A percentile compares a stretch with the other conserved stretches of the same genome.
These are phyloP conservation scores for Ctenoplectra terminalis DNA, from an alignment of 1,140 invertebrate species.

Conservation along the genomic window DNA sequence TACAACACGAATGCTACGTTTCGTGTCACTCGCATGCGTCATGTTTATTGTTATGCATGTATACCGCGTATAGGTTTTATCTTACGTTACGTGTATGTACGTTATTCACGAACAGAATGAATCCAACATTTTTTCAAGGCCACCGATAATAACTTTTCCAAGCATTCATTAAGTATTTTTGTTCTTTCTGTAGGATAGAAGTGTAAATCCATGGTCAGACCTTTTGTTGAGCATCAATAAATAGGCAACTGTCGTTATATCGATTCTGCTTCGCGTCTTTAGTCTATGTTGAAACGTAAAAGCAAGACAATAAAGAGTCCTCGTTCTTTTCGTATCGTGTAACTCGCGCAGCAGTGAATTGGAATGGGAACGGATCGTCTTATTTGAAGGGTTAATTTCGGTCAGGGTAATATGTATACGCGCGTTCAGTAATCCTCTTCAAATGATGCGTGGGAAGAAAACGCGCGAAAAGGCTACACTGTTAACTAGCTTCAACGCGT, in stretches of 20 bases:
- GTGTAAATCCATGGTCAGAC: background rate
- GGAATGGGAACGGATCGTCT: background rate
- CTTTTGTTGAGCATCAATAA: background rate
- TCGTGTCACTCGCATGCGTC: slow-evolving; percentile 38
- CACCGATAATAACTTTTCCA: background rate
- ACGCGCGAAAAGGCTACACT: slow-evolving; percentile 22
- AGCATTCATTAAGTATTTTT: background rate
- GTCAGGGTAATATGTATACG: slow-evolving; percentile 56
- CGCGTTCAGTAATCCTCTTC: slow-evolving; percentile 47
- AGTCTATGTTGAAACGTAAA: background rate
- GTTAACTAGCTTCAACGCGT: background rate
- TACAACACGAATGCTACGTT: slow-evolving; percentile 25
- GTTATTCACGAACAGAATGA: slow-evolving; percentile 1
- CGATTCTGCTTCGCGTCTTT: background rate
- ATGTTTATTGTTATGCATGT: slow-evolving; percentile 50
- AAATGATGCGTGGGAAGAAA: slow-evolving; percentile 54
- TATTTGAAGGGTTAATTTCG: slow-evolving; percentile 47
- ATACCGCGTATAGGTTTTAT: background rate
- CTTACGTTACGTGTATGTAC: background rate
- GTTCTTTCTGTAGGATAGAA: no score
- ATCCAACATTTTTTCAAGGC: slow-evolving; percentile 22
- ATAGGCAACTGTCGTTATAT: background rate
- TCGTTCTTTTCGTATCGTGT: background rate
- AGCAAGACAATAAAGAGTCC: background rate
- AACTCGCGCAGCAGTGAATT: background rate